Percentiles rank a stretch among this genome's conserved stretches.
phyloP scores from a whole-genome alignment of 2,888 invertebrate species.

The Clusia tigrina region DNA sequence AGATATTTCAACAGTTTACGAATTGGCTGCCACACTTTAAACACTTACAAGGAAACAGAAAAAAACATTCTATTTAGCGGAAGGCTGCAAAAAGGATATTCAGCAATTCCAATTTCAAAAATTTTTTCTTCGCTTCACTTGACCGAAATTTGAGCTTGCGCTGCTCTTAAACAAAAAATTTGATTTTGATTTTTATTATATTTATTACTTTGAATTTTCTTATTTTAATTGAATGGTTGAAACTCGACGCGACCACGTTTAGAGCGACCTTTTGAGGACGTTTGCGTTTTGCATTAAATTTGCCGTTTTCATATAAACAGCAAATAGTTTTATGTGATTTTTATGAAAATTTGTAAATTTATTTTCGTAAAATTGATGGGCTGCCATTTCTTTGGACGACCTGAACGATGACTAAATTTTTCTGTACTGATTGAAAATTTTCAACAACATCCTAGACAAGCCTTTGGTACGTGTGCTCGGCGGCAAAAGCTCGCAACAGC shows the following conservation, averaged over 20 bases:
- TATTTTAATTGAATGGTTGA: not conserved
- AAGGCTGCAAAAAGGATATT: not conserved
- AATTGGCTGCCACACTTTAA: not conserved
- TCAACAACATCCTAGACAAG: conserved; percentile 11
- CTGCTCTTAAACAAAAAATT: not conserved
- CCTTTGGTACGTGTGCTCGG: not conserved
- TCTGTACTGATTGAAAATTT: conserved; percentile 45
- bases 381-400: conserved; percentile 59
- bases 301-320: conserved; percentile 65
- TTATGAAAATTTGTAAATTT: conserved; percentile 62
- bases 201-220: not conserved
- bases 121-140: not conserved
- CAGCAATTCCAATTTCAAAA: not conserved
- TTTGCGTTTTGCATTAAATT: conserved; percentile 62
- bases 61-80: too few relatives aligned
- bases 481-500: not conserved
- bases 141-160: conserved; percentile 1
- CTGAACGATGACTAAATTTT: conserved; percentile 53
- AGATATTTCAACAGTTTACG: too few relatives aligned
- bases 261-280: conserved; percentile 59
- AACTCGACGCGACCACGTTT: conserved; percentile 34
- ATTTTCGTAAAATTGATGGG: conserved; percentile 60
- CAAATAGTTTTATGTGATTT: conserved; percentile 63
- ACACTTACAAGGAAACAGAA: too few relatives aligned
- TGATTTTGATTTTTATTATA: not conserved